phyloP scores from a whole-genome alignment of 2,888 invertebrate genomes.

The Pheosia tremula region DNA sequence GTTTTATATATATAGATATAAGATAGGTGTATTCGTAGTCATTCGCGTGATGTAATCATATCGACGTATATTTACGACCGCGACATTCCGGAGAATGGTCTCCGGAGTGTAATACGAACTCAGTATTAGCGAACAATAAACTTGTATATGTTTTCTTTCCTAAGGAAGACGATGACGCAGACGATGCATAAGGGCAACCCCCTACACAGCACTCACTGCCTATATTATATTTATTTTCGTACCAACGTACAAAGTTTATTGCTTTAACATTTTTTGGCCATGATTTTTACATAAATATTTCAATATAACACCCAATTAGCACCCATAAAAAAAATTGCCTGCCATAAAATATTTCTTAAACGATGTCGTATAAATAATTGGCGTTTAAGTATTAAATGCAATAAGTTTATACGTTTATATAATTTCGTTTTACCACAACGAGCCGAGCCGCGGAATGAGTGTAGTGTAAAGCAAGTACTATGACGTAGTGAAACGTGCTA shows the following conservation, averaged over 20 bases:
- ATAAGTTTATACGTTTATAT: slow-evolving; percentile 31
- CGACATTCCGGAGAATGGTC: slow-evolving; percentile 20
- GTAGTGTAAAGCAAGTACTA: slow-evolving; percentile 40
- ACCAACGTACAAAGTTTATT: slow-evolving; percentile 43
- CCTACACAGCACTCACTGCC: slow-evolving; percentile 38
- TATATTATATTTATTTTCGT: slow-evolving; percentile 48
- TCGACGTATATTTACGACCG: slow-evolving; percentile 38
- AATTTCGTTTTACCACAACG: slow-evolving; percentile 39
- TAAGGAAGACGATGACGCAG: slow-evolving; percentile 60
- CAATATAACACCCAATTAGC: background rate
- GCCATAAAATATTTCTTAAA: background rate
- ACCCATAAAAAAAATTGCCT: background rate
- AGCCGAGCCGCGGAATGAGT: slow-evolving; percentile 34
- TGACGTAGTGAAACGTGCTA: slow-evolving; percentile 31
- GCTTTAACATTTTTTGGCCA: slow-evolving; percentile 38
- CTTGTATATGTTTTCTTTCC: slow-evolving; percentile 71
- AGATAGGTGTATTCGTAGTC: too few species aligned
- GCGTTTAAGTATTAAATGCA: slow-evolving; percentile 7
- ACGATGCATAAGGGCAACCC: slow-evolving; percentile 29
- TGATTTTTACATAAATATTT: background rate
- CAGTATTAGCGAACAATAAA: slow-evolving; percentile 48
- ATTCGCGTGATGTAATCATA: slow-evolving; percentile 47
- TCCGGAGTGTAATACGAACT: slow-evolving; percentile 16
- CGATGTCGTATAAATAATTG: background rate
- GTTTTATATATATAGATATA: too few species aligned